These are phyloP conservation scores for Pachyseris speciosa DNA, from an alignment of 64 coral and sea anemone species.

Conservation along the genomic window DNA sequence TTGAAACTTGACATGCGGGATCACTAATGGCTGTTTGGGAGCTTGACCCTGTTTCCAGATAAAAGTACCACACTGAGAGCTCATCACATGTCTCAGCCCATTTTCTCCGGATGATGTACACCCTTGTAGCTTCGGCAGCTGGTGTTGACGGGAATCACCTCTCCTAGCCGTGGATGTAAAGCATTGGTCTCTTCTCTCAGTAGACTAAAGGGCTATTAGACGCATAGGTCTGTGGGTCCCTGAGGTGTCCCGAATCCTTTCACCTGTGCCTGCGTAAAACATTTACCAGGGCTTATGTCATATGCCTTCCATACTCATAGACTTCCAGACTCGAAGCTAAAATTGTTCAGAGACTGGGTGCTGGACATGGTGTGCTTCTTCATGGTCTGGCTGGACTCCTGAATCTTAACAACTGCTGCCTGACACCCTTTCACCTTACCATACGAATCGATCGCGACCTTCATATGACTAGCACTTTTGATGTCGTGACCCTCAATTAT, in stretches of 20 bases:
- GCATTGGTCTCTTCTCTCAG: background rate
- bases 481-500: constrained; percentile 14
- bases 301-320: background rate
- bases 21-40: background rate
- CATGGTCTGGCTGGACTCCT: background rate
- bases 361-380: constrained; percentile 38
- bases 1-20: background rate
- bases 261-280: background rate
- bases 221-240: background rate
- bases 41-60: background rate
- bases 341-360: constrained; percentile 31
- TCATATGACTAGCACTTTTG: background rate
- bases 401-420: constrained; percentile 17
- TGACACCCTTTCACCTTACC: constrained; percentile 16
- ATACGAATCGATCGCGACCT: background rate
- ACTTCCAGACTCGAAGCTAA: background rate
- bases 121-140: background rate
- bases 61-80: background rate
- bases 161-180: background rate
- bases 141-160: background rate
- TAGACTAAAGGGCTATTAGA: background rate
- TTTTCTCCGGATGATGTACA: background rate
- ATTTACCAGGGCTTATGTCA: background rate
- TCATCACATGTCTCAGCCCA: background rate
- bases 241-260: background rate